Base-by-base conservation (phyloP, 2,113 vertebrate species). In the Pithys albifrons region DNA sequence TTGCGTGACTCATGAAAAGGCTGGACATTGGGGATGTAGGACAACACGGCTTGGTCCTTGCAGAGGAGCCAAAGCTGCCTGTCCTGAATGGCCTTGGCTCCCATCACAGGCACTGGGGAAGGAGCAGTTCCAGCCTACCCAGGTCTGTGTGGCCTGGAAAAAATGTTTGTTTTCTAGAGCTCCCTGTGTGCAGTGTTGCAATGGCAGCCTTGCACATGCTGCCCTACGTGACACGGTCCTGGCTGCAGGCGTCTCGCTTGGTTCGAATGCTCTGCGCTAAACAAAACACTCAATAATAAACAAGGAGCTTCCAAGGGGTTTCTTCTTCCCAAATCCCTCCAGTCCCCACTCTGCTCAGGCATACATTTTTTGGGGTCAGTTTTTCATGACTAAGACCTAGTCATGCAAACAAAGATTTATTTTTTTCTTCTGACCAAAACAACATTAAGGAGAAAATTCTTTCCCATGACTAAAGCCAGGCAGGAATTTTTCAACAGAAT, bases 321-420 rank as follows among this genome's bases (percentile, higher is more conserved):
- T 45, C 59, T 91, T 71, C 74, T 88, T 85, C 72, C 67, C 65
- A 73, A 9, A 76, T 31, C 27, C 57, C 37, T 39, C 62, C 3
- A 4, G 64, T 73, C 71, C 22, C 22, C 52, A 31, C 48, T 85
- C 45, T 0, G 1, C 77, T 82, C 58, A 39, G 55, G 71, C 79
- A 80, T 5, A n/a, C 45, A 57, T 67, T 93, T 93, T 93, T 77
- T 86, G 79, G 93, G 90, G 88, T 96, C 93, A 92, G 79, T 57
- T 92, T 97, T 95, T 97, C 95, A 94, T 96, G 95, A 93, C 92
- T 94, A 85, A 95, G 95, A 94, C 72, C 82, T 92, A 96, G 95
- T 94, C 95, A 96, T 93, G 95, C 96, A 97, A 96, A 93, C 82
- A 93, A 86, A 93, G 88, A 90, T 94, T 94, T 94, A 45, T 91